A percentile compares a stretch with the other conserved stretches of the same genome.
Conservation (phyloP, 2,113 vertebrate species). For the Suncus etruscus region DNA sequence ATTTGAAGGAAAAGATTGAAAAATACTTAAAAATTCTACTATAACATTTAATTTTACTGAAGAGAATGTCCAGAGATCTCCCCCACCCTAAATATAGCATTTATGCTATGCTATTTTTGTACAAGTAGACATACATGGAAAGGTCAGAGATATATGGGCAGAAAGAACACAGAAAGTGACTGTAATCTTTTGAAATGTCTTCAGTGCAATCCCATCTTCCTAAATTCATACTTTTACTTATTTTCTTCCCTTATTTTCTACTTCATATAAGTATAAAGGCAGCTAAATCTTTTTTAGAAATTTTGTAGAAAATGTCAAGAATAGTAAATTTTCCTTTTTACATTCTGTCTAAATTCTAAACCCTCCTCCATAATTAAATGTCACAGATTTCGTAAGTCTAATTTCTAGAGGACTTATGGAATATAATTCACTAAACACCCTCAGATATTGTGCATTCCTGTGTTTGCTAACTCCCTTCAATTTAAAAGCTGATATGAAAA, state of each 20-base stretch:
- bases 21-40: neutral
- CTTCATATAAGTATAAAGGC: neutral
- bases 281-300: neutral
- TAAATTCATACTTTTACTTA: neutral
- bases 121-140: too few relatives aligned
- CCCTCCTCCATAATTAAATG: neutral
- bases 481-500: conserved; percentile 62
- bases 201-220: neutral
- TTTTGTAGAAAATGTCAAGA: neutral
- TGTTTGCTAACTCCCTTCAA: conserved; percentile 53
- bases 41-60: neutral
- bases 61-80: neutral
- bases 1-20: neutral
- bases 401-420: conserved; percentile 46
- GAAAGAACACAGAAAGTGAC: too few relatives aligned
- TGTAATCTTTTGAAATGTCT: neutral
- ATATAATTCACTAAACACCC: conserved; percentile 35
- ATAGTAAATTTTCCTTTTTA: neutral
- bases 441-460: neutral
- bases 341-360: neutral
- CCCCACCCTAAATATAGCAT: neutral
- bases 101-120: neutral
- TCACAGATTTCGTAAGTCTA: conserved; percentile 11
- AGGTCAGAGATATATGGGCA: neutral
- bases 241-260: fast-evolving